Base-by-base conservation (phyloP, 2,888 invertebrate species). In the Vesta saturnalis region DNA sequence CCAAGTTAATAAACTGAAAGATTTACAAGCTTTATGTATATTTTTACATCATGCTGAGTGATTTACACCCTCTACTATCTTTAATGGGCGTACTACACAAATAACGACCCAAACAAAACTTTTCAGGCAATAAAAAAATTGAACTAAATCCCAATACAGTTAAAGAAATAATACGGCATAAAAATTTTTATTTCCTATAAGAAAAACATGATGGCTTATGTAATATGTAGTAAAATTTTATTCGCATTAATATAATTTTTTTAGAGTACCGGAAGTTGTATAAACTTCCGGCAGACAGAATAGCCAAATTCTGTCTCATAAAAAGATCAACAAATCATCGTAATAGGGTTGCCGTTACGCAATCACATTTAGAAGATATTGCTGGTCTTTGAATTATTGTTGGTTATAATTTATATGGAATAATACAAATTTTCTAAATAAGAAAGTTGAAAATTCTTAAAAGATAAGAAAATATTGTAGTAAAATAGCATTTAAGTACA, bases 271-370 rank as follows among this genome's bases (percentile, higher is more conserved):
- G 52, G 52, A 52, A 52, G 52, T 52, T 14, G 19, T 19, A 52
- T 49, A 49, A 49, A 52, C 52, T 52, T 52, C 52, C 52, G 52
- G 19, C 52, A 19, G 21, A 52, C 8, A n/a, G 19, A 52, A 52
- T 18, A 19, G 19, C n/a, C 21, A 52, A 52, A 52, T 52, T 52
- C 52, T n/a, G 21, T 3, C 52, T 52, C 52, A 21, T 52, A 52
- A 52, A 52, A 52, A 52, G 52, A 52, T 52, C 52, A 21, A 52
- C 52, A 52, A 52, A 52, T 52, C 52, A 52, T 52, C 19, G 19
- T 52, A 52, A 52, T 19, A 19, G 19, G 52, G 19, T 52, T 21
- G 19, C 1, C 21, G 19, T 12, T 52, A 52, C 21, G 19, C 52
- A 52, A 19, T 19, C 19, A 19, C 52, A 52, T 52, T 52, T 19